A percentile compares a stretch with the other conserved stretches of the same genome.
phyloP scores from a whole-genome alignment of 2,797 vertebrate genomes.

The Sebastes hopkinsi region DNA sequence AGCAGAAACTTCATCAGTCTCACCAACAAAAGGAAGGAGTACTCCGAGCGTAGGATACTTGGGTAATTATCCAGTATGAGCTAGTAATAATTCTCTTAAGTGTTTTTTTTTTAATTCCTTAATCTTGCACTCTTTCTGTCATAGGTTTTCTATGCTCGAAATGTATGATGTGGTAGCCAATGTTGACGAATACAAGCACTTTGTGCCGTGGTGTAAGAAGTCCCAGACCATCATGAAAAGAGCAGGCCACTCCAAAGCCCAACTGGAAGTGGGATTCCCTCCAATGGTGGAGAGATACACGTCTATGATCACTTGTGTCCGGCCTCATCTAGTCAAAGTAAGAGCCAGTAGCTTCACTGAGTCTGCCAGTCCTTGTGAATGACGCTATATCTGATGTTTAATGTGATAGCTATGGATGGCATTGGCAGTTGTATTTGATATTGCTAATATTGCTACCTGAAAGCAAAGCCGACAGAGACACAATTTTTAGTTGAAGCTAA shows the following conservation, averaged over 20 bases:
- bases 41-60: slow-evolving; percentile 93
- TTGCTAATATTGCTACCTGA: not conserved
- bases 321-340: slow-evolving; percentile 96
- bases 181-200: slow-evolving; percentile 93
- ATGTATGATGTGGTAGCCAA: slow-evolving; percentile 96
- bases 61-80: slow-evolving; percentile 80
- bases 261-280: slow-evolving; percentile 94
- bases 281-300: slow-evolving; percentile 93
- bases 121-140: not conserved
- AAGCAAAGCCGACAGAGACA: not conserved
- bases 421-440: not conserved
- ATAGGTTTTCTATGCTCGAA: slow-evolving; percentile 95
- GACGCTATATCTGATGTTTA: not conserved
- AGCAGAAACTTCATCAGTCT: slow-evolving; percentile 90
- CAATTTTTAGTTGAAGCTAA: not conserved
- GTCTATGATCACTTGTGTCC: slow-evolving; percentile 91
- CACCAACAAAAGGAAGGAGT: slow-evolving; percentile 94
- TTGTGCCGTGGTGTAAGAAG: slow-evolving; percentile 97
- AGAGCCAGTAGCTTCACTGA: slow-evolving; percentile 35
- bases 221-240: slow-evolving; percentile 90
- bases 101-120: not conserved
- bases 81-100: not conserved
- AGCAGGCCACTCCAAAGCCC: slow-evolving; percentile 90
- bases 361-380: not conserved
- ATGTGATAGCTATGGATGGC: not conserved